These are phyloP conservation scores for Cyrtorhinus lividipennis DNA, from an alignment of 1,140 invertebrate genomes.

Conservation along the genomic window DNA sequence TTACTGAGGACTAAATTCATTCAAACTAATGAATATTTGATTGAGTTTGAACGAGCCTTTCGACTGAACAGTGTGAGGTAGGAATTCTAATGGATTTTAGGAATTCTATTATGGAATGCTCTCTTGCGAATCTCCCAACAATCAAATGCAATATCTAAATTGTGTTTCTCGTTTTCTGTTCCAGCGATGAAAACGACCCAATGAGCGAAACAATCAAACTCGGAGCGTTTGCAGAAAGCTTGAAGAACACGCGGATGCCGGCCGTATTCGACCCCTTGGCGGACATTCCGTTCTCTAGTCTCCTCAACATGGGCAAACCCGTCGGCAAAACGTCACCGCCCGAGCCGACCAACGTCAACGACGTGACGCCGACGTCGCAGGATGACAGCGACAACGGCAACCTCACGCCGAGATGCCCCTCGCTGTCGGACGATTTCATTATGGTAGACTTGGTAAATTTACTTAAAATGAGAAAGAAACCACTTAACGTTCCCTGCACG, in stretches of 20 bases:
- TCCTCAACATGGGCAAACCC: conserved; percentile 33
- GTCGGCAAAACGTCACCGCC: conserved; percentile 29
- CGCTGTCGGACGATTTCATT: conserved; percentile 46
- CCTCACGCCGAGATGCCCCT: conserved; percentile 29
- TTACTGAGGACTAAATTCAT: no score
- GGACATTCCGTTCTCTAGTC: conserved; percentile 50
- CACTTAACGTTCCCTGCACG: no score
- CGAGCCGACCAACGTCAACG: neutral
- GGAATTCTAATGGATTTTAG: no score
- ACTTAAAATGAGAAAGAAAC: neutral
- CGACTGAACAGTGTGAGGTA: no score
- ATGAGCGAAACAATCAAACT: conserved; percentile 27
- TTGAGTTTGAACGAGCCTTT: no score
- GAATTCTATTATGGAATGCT: no score
- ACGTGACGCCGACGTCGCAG: conserved; percentile 12
- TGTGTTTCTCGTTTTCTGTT: no score
- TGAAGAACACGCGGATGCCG: conserved; percentile 21
- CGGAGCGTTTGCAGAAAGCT: conserved; percentile 52
- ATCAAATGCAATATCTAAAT: no score
- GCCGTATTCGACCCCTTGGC: conserved; percentile 43
- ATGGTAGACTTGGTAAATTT: conserved; percentile 56
- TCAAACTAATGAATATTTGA: no score
- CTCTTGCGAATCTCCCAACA: no score
- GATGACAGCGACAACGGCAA: conserved; percentile 36
- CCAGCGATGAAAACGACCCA: conserved; percentile 20